These are phyloP conservation scores for Nasonovia ribisnigri DNA, from an alignment of 2,888 invertebrate species.

Conservation along the genomic window DNA sequence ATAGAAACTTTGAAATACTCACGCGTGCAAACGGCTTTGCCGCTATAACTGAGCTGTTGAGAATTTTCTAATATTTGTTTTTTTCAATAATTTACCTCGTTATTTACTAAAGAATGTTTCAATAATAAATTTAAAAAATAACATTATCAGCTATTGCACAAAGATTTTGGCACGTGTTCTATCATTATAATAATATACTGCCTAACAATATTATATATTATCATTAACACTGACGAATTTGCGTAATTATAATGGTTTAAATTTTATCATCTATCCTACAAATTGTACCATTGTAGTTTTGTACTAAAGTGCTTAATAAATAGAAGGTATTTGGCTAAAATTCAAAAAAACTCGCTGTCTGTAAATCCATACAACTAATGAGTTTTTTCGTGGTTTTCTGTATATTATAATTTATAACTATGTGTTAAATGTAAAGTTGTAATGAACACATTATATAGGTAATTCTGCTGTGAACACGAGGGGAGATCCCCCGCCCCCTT, in stretches of 20 bases:
- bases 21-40: background rate
- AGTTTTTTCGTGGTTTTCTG: background rate
- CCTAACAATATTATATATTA: background rate
- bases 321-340: background rate
- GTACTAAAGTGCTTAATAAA: background rate
- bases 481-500: background rate
- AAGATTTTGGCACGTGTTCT: slow-evolving; percentile 40
- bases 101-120: slow-evolving; percentile 52
- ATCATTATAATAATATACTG: slow-evolving; percentile 17
- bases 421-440: background rate
- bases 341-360: background rate
- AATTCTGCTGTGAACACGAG: background rate
- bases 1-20: background rate
- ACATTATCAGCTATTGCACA: slow-evolving; percentile 20
- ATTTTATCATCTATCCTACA: background rate
- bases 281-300: background rate
- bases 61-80: background rate
- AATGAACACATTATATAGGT: background rate
- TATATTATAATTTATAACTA: background rate
- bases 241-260: background rate
- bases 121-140: slow-evolving; percentile 34
- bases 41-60: background rate
- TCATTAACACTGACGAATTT: slow-evolving; percentile 21
- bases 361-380: background rate
- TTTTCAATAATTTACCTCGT: slow-evolving; percentile 1